Evolutionary conservation across 92 coral and sea anemone species (phyloP).

Genomic region (Phymanthus crucifer): DNA sequence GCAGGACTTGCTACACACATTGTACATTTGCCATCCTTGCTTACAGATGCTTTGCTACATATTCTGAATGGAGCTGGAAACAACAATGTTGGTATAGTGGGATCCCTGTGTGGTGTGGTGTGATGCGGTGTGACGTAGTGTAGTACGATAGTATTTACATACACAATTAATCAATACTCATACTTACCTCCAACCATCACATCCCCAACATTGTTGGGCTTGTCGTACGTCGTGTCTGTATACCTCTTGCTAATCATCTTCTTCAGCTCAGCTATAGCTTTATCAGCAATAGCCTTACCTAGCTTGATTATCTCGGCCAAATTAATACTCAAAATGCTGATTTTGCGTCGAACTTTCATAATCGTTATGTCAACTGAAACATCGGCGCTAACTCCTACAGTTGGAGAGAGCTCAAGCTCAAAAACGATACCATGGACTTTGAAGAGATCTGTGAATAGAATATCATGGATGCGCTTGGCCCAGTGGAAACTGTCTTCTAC

Average conservation of each 20-base stretch:
- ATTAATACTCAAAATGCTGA: slow-evolving; percentile 52
- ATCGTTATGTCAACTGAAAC: slow-evolving; percentile 20
- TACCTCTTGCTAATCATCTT: slow-evolving; percentile 56
- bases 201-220: slow-evolving; percentile 65
- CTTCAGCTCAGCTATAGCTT: slow-evolving; percentile 58
- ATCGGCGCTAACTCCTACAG: slow-evolving; percentile 5
- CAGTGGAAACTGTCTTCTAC: slow-evolving; percentile 59
- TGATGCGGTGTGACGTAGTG: background rate
- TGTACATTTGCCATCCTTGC: background rate
- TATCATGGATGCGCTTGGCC: slow-evolving; percentile 58
- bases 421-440: slow-evolving; percentile 52
- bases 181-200: slow-evolving; percentile 58
- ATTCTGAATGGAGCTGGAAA: slow-evolving; percentile 37
- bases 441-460: slow-evolving; percentile 36
- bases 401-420: slow-evolving; percentile 37
- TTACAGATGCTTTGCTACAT: slow-evolving; percentile 18
- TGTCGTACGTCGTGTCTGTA: slow-evolving; percentile 56
- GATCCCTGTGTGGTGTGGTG: background rate
- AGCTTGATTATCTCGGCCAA: slow-evolving; percentile 57
- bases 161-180: background rate
- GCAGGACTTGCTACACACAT: slow-evolving; percentile 26
- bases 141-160: background rate
- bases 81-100: background rate
- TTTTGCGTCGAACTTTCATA: slow-evolving; percentile 31
- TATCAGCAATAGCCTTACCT: slow-evolving; percentile 59